Percentiles rank a stretch among this genome's conserved stretches.
Evolutionary conservation across 2,797 vertebrate species (phyloP).

Genomic region (Lates japonicus): DNA sequence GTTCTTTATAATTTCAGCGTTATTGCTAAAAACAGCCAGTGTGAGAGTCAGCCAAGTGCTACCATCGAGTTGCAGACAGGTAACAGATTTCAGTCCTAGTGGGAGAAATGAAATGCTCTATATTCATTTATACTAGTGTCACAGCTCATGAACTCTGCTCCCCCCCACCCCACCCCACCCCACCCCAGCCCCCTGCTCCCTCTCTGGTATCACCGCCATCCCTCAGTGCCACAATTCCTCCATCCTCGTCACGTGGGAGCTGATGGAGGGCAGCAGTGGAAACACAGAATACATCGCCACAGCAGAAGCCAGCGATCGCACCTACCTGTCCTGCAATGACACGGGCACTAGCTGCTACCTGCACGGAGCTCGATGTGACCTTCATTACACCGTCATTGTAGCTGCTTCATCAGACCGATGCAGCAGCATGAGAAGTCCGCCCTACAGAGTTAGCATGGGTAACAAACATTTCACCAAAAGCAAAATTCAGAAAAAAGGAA

Average conservation of each 20-base stretch:
- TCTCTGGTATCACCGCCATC: slow-evolving; percentile 68
- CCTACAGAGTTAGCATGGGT: slow-evolving; percentile 81
- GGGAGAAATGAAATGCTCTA: background rate
- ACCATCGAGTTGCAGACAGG: slow-evolving; percentile 74
- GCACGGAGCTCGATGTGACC: slow-evolving; percentile 69
- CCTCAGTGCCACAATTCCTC: slow-evolving; percentile 75
- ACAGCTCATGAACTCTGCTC: background rate
- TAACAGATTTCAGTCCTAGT: slow-evolving; percentile 32
- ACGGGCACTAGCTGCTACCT: slow-evolving; percentile 78
- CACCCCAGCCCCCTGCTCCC: slow-evolving; percentile 78
- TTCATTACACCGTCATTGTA: slow-evolving; percentile 80
- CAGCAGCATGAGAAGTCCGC: slow-evolving; percentile 77
- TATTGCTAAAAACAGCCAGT: slow-evolving; percentile 68
- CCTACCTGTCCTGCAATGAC: slow-evolving; percentile 74
- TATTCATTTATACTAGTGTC: background rate
- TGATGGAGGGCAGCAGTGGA: slow-evolving; percentile 42
- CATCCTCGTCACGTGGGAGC: slow-evolving; percentile 78
- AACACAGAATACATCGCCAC: slow-evolving; percentile 68
- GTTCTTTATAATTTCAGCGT: slow-evolving; percentile 79
- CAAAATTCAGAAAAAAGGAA: background rate
- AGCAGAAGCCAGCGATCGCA: slow-evolving; percentile 74
- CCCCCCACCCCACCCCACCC: slow-evolving; percentile 62
- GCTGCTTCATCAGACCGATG: slow-evolving; percentile 75
- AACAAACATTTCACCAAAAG: background rate
- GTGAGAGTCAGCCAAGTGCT: slow-evolving; percentile 74